Base-by-base conservation (phyloP, 2,888 invertebrate genomes). In the Anoplius nigerrimus region DNA sequence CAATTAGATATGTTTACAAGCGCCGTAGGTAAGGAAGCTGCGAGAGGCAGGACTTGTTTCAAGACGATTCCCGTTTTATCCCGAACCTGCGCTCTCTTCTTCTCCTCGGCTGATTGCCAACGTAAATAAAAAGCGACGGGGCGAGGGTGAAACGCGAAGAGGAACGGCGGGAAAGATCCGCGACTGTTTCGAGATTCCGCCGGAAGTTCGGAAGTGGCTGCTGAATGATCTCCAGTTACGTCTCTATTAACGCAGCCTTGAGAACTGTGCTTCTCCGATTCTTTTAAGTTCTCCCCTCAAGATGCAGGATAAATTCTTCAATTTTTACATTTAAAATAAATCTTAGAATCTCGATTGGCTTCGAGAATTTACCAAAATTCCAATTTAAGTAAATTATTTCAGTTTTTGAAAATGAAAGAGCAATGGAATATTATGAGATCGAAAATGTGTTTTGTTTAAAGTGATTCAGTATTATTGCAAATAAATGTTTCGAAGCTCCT, bases 1-100 rank as follows among this genome's bases (percentile, higher is more conserved):
- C 74, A 76, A 76, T 76, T 68, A 72, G 72, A 67, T 72, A 59
- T 66, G 65, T 76, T 62, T 67, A 69, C 66, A 61, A 64, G 43
- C 34, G n/a, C 15, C 13, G 42, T 18, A 8, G 48, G 48, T 48
- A 16, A 16, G 11, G 34, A 13, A 8, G n/a, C 48, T 15, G 48
- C 48, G 5, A 18, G 11, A 45, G 15, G 48, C 1, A 1, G 43
- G 21, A 11, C 6, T 11, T 34, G 34, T 34, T 16, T 48, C 48
- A 1, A 6, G 20, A 48, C 48, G 48, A 48, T 5, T 11, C 48
- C 15, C 48, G 48, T 20, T 2, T 48, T 48, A 18, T 48, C 8
- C 48, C 20, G 48, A 48, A 34, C 4, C 11, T 34, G 34, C 34
- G 34, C 4, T 76, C 73, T 66, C 66, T 59, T 58, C 73, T 71